Evolutionary conservation across 2,888 invertebrate genomes (phyloP), one percentile per base, ranked within the genome.

Genomic region (Cephus spinipes): DNA sequence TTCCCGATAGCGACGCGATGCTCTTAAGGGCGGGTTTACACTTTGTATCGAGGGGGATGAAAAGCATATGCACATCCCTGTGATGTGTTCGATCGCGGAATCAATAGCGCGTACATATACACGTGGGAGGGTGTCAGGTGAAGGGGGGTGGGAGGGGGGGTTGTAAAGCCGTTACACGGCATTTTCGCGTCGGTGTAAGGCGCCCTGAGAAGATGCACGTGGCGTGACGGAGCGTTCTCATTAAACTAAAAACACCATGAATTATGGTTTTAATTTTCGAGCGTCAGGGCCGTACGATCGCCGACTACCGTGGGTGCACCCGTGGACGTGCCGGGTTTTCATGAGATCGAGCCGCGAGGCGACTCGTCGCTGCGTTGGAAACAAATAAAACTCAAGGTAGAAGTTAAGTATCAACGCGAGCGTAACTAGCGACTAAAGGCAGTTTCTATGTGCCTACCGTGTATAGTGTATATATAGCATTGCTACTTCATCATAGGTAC

Each of bases 141-240:
- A 75, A 33, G 77, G 74, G 69, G 33, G 68, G 31, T 31, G 32
- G 78, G 74, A 73, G 55, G 76, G 73, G 68, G 73, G 76, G 71
- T 77, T 68, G 68, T 76, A 79, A 77, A 68, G 35, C 73, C 73
- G 77, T 71, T 79, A 81, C 78, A 40, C 36, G 68, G 34, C 75
- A 78, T 77, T 69, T 73, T 73, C 75, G 78, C 30, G 71, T 30
- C 36, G 68, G 31, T 23, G 32, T 55, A 55, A 55, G 55, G 55
- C 55, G 55, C 55, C 83, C 83, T 86, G 86, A 83, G 87, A 86
- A 86, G 83, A 80, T 55, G 78, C 86, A 86, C 84, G 83, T 86
- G 86, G 81, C 83, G 84, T 86, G 86, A 86, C 85, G 83, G 40
- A 80, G 87, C 87, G 77, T 33, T 76, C 36, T 74, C 36, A 33